Evolutionary conservation across 2,888 invertebrate genomes (phyloP).

Genomic region (Eristalinus aeneus): DNA sequence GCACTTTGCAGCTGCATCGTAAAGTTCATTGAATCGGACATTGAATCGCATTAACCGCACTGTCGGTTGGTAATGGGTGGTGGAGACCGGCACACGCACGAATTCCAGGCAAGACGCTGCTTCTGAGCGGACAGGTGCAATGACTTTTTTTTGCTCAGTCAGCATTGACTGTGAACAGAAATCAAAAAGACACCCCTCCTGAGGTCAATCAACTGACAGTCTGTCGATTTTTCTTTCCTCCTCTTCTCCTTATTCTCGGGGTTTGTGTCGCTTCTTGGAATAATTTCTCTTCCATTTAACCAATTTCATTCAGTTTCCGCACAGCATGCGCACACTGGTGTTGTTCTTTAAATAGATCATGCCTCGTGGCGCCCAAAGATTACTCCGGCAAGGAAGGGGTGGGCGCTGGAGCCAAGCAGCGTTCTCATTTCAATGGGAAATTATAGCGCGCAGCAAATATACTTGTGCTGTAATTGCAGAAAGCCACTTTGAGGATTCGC

Average conservation of each 20-base stretch:
- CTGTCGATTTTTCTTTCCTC: constrained; percentile 38
- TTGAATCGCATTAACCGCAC: constrained; percentile 46
- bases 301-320: constrained; percentile 54
- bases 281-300: constrained; percentile 54
- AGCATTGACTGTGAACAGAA: constrained; percentile 41
- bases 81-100: not conserved
- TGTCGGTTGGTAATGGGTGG: not conserved
- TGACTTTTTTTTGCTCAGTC: constrained; percentile 15
- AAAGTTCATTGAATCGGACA: constrained; percentile 36
- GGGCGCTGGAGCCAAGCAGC: not conserved
- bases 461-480: constrained; percentile 45
- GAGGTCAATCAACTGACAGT: constrained; percentile 51
- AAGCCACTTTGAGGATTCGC: constrained; percentile 2
- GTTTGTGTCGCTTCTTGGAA: constrained; percentile 10
- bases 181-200: constrained; percentile 37
- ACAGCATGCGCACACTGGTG: not conserved
- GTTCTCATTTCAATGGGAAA: constrained; percentile 12
- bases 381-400: not conserved
- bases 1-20: constrained; percentile 31
- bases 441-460: constrained; percentile 14
- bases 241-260: not conserved
- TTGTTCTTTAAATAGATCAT: not conserved
- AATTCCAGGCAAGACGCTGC: not conserved
- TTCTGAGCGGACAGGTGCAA: not conserved
- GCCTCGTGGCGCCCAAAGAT: not conserved